These are phyloP conservation scores for Sminthurinus aureus DNA, from an alignment of 2,888 invertebrate species.

Conservation along the genomic window DNA sequence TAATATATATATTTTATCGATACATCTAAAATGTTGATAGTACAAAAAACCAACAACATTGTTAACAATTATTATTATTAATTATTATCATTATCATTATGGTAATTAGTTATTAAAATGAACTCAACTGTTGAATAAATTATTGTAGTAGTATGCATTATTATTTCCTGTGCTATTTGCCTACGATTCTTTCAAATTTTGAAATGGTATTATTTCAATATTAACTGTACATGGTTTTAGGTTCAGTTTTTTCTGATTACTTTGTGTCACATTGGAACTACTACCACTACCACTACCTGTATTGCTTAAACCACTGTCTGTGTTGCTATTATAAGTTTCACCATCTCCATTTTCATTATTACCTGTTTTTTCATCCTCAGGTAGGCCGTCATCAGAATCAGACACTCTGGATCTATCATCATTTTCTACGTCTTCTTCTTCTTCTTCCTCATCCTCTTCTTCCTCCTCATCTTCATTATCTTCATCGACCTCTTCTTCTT, in stretches of 20 bases:
- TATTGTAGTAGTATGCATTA: no score
- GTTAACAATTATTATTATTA: not conserved
- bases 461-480: constrained; percentile 11
- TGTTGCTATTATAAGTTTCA: constrained; percentile 43
- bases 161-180: no score
- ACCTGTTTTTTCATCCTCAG: constrained; percentile 22
- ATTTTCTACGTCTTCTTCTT: not conserved
- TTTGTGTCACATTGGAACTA: no score
- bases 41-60: not conserved
- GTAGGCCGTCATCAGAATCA: constrained; percentile 27
- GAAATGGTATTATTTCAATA: not conserved
- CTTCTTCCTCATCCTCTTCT: constrained; percentile 36
- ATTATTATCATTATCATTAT: not conserved
- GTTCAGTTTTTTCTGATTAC: no score
- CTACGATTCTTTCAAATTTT: not conserved
- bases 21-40: not conserved
- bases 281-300: not conserved
- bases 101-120: not conserved
- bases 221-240: no score
- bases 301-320: constrained; percentile 46
- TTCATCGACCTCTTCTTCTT: constrained; percentile 34
- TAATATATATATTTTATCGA: no score
- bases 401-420: not conserved
- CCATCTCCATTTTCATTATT: constrained; percentile 22
- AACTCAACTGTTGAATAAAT: not conserved